Evolutionary conservation across 2,797 vertebrate genomes (phyloP).

Genomic region (Coracias cyanogaster): DNA sequence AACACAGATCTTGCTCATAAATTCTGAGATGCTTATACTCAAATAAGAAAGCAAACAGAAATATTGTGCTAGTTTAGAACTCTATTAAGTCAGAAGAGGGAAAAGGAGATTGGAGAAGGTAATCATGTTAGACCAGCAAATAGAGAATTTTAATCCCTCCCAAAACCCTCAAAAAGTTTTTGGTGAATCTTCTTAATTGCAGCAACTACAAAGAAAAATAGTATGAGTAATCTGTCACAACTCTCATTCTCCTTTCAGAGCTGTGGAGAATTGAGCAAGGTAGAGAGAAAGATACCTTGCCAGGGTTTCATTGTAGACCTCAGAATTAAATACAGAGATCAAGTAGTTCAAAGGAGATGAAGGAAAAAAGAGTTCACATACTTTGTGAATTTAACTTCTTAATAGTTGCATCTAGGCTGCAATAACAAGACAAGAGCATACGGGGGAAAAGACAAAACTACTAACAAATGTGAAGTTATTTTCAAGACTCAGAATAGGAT

Average conservation of each 20-base stretch:
- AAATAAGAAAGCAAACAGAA: slow-evolving; percentile 26
- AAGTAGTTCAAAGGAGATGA: slow-evolving; percentile 36
- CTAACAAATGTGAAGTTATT: not conserved
- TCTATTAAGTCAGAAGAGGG: not conserved
- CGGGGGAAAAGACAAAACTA: slow-evolving; percentile 17
- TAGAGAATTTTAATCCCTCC: not conserved
- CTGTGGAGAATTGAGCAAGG: slow-evolving; percentile 45
- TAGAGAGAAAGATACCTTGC: slow-evolving; percentile 12
- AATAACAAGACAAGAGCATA: slow-evolving; percentile 29
- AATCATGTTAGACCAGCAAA: slow-evolving; percentile 6
- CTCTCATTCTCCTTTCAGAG: slow-evolving; percentile 42
- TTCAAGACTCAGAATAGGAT: slow-evolving; percentile 17
- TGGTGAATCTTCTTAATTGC: slow-evolving; percentile 45
- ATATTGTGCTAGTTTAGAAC: not conserved
- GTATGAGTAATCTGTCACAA: slow-evolving; percentile 32
- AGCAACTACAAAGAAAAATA: slow-evolving; percentile 64
- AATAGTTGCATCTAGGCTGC: not conserved
- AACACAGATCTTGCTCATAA: not conserved
- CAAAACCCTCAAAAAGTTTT: not conserved
- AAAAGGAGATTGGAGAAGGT: not conserved
- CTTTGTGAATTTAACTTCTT: slow-evolving; percentile 35
- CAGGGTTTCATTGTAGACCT: slow-evolving; percentile 6
- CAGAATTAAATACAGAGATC: slow-evolving; percentile 63
- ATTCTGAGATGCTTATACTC: not conserved
- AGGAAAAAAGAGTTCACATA: slow-evolving; percentile 17